These are phyloP conservation scores for Clinocottus analis DNA, from an alignment of 2,113 vertebrate species.

Conservation along the genomic window DNA sequence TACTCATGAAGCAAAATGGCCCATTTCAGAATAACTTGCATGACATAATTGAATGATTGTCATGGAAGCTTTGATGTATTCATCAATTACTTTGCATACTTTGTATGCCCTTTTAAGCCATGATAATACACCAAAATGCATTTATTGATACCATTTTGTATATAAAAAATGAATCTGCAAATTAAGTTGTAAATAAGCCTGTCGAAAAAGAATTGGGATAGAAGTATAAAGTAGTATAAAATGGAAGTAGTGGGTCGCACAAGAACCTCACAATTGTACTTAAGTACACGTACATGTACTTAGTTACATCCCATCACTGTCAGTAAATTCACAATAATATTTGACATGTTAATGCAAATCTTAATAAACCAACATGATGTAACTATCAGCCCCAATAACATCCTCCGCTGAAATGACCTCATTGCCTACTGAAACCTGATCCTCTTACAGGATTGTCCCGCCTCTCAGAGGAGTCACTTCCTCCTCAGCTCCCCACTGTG, in stretches of 20 bases:
- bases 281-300: not conserved
- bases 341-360: conserved; percentile 1
- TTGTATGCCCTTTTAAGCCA: not conserved
- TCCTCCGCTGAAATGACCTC: conserved; percentile 58
- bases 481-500: conserved; percentile 5
- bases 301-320: not conserved
- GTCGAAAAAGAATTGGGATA: not conserved
- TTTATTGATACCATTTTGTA: not conserved
- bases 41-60: not conserved
- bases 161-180: not conserved
- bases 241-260: not conserved
- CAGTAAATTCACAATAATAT: not conserved
- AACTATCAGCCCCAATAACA: conserved; percentile 52
- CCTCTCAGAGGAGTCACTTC: conserved; percentile 49
- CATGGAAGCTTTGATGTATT: not conserved
- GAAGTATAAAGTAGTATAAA: not conserved
- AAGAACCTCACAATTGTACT: not conserved
- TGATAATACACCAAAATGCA: not conserved
- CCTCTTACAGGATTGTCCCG: conserved; percentile 61
- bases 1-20: not conserved
- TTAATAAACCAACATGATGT: conserved; percentile 50
- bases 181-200: not conserved
- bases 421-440: conserved; percentile 64
- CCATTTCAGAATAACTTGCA: not conserved
- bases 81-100: not conserved